Evolutionary conservation across 37 sponge, comb jelly and placozoan species (phyloP).

Genomic region (Aplysina aerophoba): DNA sequence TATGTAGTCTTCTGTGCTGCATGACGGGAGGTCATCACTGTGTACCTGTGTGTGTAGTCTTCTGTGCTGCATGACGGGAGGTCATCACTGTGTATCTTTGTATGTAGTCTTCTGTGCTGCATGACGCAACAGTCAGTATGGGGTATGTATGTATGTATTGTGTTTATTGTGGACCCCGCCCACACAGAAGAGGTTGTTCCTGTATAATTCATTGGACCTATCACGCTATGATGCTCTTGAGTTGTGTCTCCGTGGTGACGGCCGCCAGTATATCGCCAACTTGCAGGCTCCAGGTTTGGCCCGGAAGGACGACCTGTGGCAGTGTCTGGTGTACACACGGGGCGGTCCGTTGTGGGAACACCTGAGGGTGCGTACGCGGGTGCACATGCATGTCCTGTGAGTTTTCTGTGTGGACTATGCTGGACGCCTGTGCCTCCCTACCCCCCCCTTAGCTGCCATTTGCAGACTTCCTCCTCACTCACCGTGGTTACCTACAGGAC

Average conservation of each 20-base stretch:
- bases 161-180: background rate
- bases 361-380: slow-evolving; percentile 58
- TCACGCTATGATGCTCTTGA: slow-evolving; percentile 85
- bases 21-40: too few relatives aligned
- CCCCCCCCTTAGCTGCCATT: slow-evolving; percentile 67
- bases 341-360: slow-evolving; percentile 94
- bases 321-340: slow-evolving; percentile 83
- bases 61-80: background rate
- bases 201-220: slow-evolving; percentile 56
- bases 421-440: too few relatives aligned
- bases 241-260: slow-evolving; percentile 84
- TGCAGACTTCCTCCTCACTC: slow-evolving; percentile 78
- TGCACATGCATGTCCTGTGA: background rate
- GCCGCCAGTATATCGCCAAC: slow-evolving; percentile 77
- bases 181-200: slow-evolving; percentile 46
- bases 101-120: background rate
- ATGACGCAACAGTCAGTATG: background rate
- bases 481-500: slow-evolving; percentile 91
- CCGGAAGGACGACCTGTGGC: slow-evolving; percentile 85
- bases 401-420: background rate
- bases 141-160: background rate
- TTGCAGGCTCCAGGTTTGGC: slow-evolving; percentile 48
- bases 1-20: too few relatives aligned
- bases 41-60: too few relatives aligned
- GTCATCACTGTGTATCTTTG: background rate